These are phyloP conservation scores for Nycticebus coucang DNA, from an alignment of 2,113 vertebrate species.

Conservation along the genomic window DNA sequence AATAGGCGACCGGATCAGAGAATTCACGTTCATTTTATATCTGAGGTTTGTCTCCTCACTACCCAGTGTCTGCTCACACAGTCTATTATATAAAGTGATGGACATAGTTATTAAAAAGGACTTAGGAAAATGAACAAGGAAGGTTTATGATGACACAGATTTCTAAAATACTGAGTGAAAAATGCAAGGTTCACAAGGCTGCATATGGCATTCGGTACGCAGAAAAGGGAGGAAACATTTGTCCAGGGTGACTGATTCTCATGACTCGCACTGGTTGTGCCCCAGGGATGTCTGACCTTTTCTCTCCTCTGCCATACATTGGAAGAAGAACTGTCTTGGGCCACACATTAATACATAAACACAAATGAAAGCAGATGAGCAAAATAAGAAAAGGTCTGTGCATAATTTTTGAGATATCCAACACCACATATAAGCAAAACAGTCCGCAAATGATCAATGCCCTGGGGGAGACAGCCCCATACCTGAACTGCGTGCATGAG, in stretches of 20 bases:
- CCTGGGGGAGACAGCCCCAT: not conserved
- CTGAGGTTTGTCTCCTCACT: no score
- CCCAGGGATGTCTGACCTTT: no score
- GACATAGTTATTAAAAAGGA: not conserved
- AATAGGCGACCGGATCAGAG: not conserved
- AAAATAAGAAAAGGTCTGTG: no score
- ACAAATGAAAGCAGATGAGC: no score
- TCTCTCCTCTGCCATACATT: no score
- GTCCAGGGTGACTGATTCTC: fast-evolving
- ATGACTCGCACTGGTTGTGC: not conserved
- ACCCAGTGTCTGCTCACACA: fast-evolving
- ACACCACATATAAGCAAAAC: no score
- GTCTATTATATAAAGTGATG: not conserved
- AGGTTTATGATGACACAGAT: not conserved
- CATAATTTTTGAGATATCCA: no score
- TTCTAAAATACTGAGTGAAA: not conserved
- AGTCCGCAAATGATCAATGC: not conserved
- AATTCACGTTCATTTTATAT: not conserved
- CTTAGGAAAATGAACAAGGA: not conserved
- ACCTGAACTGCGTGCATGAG: not conserved
- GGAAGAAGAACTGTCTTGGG: no score
- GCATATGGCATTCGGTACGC: no score
- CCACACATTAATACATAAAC: no score
- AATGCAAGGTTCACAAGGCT: fast-evolving
- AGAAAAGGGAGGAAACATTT: not conserved